A percentile compares a stretch with the other conserved stretches of the same genome.
Conservation (phyloP, 2,113 vertebrate genomes). For the Heterotis niloticus region DNA sequence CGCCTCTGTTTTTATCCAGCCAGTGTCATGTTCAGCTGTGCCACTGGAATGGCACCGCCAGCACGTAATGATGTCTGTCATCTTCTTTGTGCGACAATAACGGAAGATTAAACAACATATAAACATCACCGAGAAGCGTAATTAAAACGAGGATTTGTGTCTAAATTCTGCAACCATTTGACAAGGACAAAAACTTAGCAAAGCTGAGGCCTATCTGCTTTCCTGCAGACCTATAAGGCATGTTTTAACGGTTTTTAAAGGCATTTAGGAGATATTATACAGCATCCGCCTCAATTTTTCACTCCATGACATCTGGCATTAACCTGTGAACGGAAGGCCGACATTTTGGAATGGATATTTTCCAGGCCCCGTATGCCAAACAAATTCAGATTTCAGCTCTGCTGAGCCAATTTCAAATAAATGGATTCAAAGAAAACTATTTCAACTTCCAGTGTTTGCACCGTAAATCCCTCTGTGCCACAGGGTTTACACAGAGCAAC, state of each 20-base stretch:
- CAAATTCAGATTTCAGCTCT: background rate
- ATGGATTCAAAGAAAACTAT: background rate
- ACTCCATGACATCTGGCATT: background rate
- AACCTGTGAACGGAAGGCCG: background rate
- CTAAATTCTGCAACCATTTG: too few relatives aligned
- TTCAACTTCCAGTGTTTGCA: background rate
- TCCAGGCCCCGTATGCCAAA: background rate
- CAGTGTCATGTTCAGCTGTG: background rate
- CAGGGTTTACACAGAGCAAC: too few relatives aligned
- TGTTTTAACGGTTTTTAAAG: too few relatives aligned
- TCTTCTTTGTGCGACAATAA: conserved; percentile 1
- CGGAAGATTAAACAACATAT: too few relatives aligned
- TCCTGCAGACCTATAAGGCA: too few relatives aligned
- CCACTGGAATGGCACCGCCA: background rate
- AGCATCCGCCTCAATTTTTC: background rate
- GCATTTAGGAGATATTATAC: too few relatives aligned
- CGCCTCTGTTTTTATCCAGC: background rate
- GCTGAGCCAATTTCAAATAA: background rate
- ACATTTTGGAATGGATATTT: background rate
- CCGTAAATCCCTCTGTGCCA: background rate
- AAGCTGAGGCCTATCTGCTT: too few relatives aligned
- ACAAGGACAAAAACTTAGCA: too few relatives aligned
- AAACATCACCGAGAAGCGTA: too few relatives aligned
- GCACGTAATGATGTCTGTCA: background rate
- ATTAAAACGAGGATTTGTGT: too few relatives aligned